Evolutionary conservation across 2,888 invertebrate genomes (phyloP).

Genomic region (Phasia obesa): DNA sequence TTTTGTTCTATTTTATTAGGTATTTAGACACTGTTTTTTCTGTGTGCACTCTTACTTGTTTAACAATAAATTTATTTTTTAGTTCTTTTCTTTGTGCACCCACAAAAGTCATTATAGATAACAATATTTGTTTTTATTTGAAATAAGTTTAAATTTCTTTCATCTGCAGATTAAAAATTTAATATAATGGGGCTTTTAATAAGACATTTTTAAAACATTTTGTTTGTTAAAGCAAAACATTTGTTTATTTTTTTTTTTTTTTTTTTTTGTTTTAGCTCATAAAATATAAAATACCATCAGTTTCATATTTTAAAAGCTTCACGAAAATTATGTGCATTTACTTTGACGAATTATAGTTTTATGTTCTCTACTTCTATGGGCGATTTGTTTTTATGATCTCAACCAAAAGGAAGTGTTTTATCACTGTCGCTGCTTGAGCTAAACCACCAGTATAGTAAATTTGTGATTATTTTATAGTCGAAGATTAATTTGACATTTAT

Average conservation of each 20-base stretch:
- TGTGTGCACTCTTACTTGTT: background rate
- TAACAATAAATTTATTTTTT: background rate
- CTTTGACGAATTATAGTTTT: conserved; percentile 5
- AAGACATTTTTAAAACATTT: background rate
- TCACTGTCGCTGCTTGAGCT: background rate
- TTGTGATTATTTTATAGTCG: conserved; percentile 58
- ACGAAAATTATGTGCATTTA: background rate
- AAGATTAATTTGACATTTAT: conserved; percentile 63
- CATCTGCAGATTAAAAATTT: background rate
- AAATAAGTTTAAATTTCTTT: background rate
- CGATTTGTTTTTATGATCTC: conserved; percentile 15
- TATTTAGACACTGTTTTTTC: too few species aligned
- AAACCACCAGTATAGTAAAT: conserved; percentile 57
- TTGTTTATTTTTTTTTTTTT: too few species aligned
- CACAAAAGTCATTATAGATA: background rate
- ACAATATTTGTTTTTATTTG: background rate
- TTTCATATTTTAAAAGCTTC: background rate
- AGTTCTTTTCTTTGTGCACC: background rate
- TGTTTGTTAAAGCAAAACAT: background rate
- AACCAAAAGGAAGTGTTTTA: background rate
- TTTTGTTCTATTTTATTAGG: too few species aligned
- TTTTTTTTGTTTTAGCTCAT: background rate
- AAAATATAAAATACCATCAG: background rate
- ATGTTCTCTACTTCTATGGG: background rate
- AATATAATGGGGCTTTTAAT: background rate